Conservation (phyloP, 2,888 invertebrate species). For the Chorisops tibialis region DNA sequence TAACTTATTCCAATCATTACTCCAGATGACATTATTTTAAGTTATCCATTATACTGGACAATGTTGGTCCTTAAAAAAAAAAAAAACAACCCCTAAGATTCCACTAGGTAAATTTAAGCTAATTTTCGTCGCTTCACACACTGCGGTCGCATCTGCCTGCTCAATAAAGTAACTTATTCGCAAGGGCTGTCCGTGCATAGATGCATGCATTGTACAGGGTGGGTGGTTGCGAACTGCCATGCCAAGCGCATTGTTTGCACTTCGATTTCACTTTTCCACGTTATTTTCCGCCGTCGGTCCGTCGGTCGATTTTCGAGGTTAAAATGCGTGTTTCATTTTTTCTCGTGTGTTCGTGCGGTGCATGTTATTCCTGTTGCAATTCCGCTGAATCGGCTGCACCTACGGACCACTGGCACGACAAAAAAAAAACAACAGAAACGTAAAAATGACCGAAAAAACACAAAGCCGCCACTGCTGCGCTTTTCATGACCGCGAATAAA, state of each 20-base stretch:
- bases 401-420: neutral
- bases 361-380: constrained; percentile 18
- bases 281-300: constrained; percentile 14
- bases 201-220: constrained; percentile 1
- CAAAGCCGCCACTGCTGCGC: constrained; percentile 41
- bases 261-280: constrained; percentile 24
- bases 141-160: constrained; percentile 18
- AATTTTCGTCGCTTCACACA: constrained; percentile 20
- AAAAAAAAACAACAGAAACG: constrained; percentile 30
- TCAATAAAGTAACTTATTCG: constrained; percentile 10
- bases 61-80: too few species aligned
- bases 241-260: constrained; percentile 29
- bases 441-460: constrained; percentile 40
- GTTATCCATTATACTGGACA: too few species aligned
- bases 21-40: too few species aligned
- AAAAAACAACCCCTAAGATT: neutral
- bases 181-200: neutral
- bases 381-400: constrained; percentile 12
- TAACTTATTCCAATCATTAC: too few species aligned
- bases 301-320: constrained; percentile 19
- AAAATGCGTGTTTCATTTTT: constrained; percentile 21
- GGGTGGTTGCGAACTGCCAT: constrained; percentile 9
- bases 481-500: constrained; percentile 24
- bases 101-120: constrained; percentile 6
- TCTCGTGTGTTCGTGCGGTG: constrained; percentile 12